Percentiles rank a stretch among this genome's conserved stretches.
Conservation (phyloP, 2,888 invertebrate species). For the Agapostemon virescens region DNA sequence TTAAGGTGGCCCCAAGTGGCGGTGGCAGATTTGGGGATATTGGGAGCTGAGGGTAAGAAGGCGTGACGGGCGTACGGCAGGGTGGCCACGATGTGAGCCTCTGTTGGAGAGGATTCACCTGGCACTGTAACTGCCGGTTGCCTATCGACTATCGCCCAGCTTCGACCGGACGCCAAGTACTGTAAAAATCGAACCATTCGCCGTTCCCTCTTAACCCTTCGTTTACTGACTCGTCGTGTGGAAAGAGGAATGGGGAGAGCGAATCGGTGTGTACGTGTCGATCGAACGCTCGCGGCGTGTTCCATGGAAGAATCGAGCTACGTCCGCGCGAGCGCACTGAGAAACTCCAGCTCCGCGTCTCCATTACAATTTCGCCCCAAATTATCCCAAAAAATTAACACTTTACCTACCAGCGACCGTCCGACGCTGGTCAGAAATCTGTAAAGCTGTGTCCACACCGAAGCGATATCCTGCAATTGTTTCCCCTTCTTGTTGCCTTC, state of each 20-base stretch:
- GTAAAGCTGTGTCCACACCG: no score
- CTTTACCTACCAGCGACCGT: background rate
- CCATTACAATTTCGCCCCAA: background rate
- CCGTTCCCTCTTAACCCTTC: constrained; percentile 68
- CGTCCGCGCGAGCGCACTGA: constrained; percentile 5
- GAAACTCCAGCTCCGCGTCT: background rate
- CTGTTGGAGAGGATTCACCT: constrained; percentile 78
- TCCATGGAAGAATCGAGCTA: constrained; percentile 1
- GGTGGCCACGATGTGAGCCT: constrained; percentile 78
- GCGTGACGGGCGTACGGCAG: constrained; percentile 79
- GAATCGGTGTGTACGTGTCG: constrained; percentile 17
- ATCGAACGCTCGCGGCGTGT: constrained; percentile 11
- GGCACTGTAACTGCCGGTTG: constrained; percentile 75
- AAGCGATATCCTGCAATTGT: no score
- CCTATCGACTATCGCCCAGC: constrained; percentile 79
- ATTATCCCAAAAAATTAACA: background rate
- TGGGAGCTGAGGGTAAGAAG: constrained; percentile 81
- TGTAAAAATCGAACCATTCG: constrained; percentile 75
- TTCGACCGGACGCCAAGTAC: constrained; percentile 80
- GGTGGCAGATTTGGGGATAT: constrained; percentile 84
- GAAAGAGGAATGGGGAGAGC: constrained; percentile 2
- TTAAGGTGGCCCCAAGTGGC: constrained; percentile 85
- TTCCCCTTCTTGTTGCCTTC: no score
- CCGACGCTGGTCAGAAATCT: no score
- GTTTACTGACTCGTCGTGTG: constrained; percentile 57